A percentile compares a stretch with the other conserved stretches of the same genome.
phyloP scores from a whole-genome alignment of 2,113 vertebrate species.

The Sturnus vulgaris region DNA sequence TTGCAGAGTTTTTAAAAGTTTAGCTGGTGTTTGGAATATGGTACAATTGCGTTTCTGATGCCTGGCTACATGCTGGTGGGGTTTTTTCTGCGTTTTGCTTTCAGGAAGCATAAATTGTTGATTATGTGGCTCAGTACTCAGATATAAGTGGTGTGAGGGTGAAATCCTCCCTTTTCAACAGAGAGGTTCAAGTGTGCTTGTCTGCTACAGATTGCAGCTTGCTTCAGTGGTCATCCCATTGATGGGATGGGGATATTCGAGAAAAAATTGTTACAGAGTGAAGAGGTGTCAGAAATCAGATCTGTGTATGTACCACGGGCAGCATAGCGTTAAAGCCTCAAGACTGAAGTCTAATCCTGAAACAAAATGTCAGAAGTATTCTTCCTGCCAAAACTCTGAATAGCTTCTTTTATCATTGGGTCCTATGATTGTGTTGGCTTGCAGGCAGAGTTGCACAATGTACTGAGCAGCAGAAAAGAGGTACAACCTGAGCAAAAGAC shows the following conservation, averaged over 20 bases:
- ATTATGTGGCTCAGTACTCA: neutral
- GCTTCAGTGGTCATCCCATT: neutral
- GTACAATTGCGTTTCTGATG: neutral
- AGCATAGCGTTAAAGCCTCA: conserved; percentile 1
- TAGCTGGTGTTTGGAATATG: neutral
- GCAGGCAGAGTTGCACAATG: neutral
- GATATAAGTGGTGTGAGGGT: neutral
- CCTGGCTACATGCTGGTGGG: neutral
- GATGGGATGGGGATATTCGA: neutral
- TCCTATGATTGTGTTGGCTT: neutral
- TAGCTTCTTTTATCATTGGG: conserved; percentile 7
- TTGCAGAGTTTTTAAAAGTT: neutral
- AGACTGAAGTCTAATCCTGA: neutral
- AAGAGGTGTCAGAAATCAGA: neutral
- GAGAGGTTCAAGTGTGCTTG: neutral
- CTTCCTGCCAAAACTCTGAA: conserved; percentile 35
- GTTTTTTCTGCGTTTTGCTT: neutral
- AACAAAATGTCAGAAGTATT: neutral
- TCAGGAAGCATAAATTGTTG: neutral
- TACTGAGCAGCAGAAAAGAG: neutral
- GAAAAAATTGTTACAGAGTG: neutral
- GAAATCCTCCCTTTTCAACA: neutral
- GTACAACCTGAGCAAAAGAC: conserved; percentile 6
- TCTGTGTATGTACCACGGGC: neutral
- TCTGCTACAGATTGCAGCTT: neutral